Conservation (phyloP, 1,140 invertebrate species). For the Drosophila jambulina region DNA sequence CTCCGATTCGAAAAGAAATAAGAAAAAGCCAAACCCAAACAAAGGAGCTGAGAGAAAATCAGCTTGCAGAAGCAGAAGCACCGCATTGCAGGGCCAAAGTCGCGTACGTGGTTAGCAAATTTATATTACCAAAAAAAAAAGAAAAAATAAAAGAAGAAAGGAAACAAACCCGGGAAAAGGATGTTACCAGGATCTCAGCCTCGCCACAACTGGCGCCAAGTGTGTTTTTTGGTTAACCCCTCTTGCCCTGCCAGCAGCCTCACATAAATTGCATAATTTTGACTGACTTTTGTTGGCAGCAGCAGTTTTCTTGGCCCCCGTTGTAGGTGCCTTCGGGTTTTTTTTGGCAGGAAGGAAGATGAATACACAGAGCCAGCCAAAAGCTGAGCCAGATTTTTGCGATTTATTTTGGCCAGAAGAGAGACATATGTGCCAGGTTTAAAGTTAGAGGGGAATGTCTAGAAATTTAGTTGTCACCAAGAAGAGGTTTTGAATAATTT, state of each 20-base stretch:
- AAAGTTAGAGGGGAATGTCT: not conserved
- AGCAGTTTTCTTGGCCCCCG: slow-evolving; percentile 53
- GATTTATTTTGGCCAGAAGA: slow-evolving; percentile 19
- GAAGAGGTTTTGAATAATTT: not conserved
- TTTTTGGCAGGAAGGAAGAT: slow-evolving; percentile 44
- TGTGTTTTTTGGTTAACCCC: slow-evolving; percentile 74
- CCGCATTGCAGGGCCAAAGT: slow-evolving; percentile 74
- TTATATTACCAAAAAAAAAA: slow-evolving; percentile 60
- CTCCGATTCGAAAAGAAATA: slow-evolving; percentile 34
- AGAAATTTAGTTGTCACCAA: not conserved
- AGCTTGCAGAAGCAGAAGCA: slow-evolving; percentile 70
- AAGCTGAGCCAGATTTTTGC: slow-evolving; percentile 22
- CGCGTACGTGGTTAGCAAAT: slow-evolving; percentile 79
- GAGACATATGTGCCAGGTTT: slow-evolving; percentile 31
- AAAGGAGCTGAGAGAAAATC: slow-evolving; percentile 43
- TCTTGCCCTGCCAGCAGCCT: slow-evolving; percentile 54
- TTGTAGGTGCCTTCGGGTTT: slow-evolving; percentile 70
- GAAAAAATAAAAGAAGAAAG: not conserved
- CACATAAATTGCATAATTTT: slow-evolving; percentile 84
- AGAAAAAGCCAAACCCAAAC: slow-evolving; percentile 22
- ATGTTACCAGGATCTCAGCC: slow-evolving; percentile 32
- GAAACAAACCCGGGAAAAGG: slow-evolving; percentile 9
- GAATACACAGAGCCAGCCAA: slow-evolving; percentile 12
- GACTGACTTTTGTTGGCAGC: slow-evolving; percentile 77
- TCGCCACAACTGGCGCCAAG: slow-evolving; percentile 70